Conservation (phyloP, 2,888 invertebrate species). For the Athalia circularis region DNA sequence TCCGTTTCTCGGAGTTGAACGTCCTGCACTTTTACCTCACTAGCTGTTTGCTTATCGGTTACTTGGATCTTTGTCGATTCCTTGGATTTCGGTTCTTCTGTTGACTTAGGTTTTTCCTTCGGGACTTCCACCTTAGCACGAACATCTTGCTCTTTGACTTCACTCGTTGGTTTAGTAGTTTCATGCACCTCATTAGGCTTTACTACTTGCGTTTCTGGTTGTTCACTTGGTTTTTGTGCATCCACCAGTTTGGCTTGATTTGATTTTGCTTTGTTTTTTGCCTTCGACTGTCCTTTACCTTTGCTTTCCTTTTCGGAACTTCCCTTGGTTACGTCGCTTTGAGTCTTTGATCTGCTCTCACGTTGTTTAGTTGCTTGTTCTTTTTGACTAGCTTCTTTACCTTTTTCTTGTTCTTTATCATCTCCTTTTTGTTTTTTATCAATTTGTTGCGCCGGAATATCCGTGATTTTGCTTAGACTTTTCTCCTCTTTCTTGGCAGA, state of each 20-base stretch:
- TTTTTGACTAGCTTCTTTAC: conserved; percentile 31
- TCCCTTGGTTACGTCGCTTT: conserved; percentile 33
- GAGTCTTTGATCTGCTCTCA: conserved; percentile 26
- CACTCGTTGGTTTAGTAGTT: conserved; percentile 18
- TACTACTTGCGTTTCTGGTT: conserved; percentile 13
- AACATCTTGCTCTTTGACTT: conserved; percentile 5
- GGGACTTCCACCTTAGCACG: conserved; percentile 17
- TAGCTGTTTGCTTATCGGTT: not conserved
- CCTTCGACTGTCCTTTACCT: conserved; percentile 20
- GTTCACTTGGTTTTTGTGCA: not conserved
- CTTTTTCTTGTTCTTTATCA: conserved; percentile 45
- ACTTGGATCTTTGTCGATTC: conserved; percentile 46
- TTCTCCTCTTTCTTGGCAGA: conserved; percentile 10
- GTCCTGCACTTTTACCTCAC: conserved; percentile 7
- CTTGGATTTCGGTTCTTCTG: conserved; percentile 53
- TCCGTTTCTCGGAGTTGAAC: conserved; percentile 45
- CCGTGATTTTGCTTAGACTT: not conserved
- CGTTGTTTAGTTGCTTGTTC: conserved; percentile 29
- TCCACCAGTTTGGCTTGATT: conserved; percentile 14
- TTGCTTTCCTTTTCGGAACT: conserved; percentile 36
- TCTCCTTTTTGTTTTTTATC: conserved; percentile 22
- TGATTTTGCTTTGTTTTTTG: conserved; percentile 19
- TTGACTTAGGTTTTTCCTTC: conserved; percentile 50
- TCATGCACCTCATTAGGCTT: conserved; percentile 3
- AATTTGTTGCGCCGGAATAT: conserved; percentile 34